phyloP scores from a whole-genome alignment of 2,888 invertebrate genomes.

The Cheilosia impressa region DNA sequence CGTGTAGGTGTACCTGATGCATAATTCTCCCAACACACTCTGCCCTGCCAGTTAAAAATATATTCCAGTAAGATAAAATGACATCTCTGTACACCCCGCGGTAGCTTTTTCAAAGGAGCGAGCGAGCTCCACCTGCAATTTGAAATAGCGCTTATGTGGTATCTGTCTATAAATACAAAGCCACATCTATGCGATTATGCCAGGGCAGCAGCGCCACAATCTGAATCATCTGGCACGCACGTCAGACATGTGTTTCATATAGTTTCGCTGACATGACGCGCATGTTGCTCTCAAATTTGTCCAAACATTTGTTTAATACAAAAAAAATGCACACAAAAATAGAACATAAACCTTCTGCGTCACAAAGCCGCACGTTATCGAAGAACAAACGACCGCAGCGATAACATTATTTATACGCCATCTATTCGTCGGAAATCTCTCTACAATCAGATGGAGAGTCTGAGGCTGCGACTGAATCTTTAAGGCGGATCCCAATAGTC shows the following conservation, averaged over 20 bases:
- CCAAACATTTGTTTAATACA: not conserved
- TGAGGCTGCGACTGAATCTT: too few species aligned
- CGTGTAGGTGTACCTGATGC: too few species aligned
- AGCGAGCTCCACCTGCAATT: constrained; percentile 5
- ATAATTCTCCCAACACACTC: not conserved
- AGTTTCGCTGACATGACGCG: constrained; percentile 10
- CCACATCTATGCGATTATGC: constrained; percentile 9
- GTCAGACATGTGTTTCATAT: constrained; percentile 18
- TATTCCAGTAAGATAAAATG: constrained; percentile 22
- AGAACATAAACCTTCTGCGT: not conserved
- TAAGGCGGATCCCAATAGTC: not conserved
- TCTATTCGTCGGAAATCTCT: not conserved
- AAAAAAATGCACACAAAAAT: constrained; percentile 3
- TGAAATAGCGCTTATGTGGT: constrained; percentile 2
- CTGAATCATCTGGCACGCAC: constrained; percentile 22
- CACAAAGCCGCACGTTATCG: constrained; percentile 4
- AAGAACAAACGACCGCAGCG: not conserved
- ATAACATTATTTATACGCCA: constrained; percentile 14
- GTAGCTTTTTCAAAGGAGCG: constrained; percentile 1
- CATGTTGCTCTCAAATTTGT: not conserved
- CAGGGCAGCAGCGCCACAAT: not conserved
- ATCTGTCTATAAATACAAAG: constrained; percentile 31
- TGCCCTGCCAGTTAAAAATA: constrained; percentile 9
- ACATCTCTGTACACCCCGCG: constrained; percentile 3
- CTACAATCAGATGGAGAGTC: too few species aligned